Conservation (phyloP, 1,140 invertebrate genomes). For the Sitophilus oryzae region DNA sequence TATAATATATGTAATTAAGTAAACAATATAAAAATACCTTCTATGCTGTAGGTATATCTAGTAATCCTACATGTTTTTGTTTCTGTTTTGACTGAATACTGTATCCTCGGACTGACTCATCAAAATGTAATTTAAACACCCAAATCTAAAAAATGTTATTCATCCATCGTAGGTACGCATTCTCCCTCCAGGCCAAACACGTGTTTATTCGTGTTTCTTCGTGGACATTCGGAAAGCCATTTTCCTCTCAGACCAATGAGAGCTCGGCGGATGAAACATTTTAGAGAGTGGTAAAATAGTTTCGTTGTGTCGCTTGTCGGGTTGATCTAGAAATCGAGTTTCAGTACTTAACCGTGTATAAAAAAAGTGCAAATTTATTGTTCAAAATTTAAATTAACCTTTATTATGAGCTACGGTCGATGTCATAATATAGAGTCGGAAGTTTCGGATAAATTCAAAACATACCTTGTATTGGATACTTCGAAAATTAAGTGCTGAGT, state of each 20-base stretch:
- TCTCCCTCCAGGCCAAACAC: not conserved
- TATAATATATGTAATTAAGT: too few species aligned
- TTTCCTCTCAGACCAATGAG: too few species aligned
- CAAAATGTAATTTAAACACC: too few species aligned
- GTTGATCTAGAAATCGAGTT: conserved; percentile 6
- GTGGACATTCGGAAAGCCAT: not conserved
- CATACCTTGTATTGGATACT: not conserved
- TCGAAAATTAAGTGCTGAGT: not conserved
- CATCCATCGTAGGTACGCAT: too few species aligned
- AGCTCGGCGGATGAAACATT: too few species aligned
- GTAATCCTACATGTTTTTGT: too few species aligned
- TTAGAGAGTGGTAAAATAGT: conserved; percentile 4
- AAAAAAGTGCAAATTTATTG: not conserved
- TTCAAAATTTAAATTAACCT: not conserved
- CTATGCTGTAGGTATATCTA: too few species aligned
- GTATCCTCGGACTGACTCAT: too few species aligned
- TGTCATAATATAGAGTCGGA: not conserved
- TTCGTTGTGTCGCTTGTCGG: not conserved
- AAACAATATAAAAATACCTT: too few species aligned
- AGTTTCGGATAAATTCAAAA: not conserved
- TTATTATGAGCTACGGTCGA: not conserved
- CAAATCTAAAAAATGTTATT: too few species aligned
- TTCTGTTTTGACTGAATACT: too few species aligned
- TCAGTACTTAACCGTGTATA: not conserved
- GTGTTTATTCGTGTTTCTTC: not conserved